Base-by-base conservation (phyloP, 2,888 invertebrate genomes). In the Mechanitis mazaeus region DNA sequence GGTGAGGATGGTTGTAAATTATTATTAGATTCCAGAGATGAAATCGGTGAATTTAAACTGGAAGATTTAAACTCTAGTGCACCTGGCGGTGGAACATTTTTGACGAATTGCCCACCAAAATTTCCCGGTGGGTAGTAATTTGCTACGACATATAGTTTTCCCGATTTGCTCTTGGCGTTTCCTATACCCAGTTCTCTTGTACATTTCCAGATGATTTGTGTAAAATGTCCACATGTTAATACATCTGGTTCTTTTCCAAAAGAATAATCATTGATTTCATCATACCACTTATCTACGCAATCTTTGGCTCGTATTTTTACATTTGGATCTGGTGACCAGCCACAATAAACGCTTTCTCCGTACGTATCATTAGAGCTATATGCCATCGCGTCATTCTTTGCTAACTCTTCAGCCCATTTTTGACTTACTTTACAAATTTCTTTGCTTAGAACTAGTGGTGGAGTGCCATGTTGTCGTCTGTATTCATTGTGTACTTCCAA, bases 81-180 rank as follows among this genome's bases (percentile, higher is more conserved):
- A 3, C 90, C 90, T 1, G 91, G 91, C 38, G 93, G 93, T 4
- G 91, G 89, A 3, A 95, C 94, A 74, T 95, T 95, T 61, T 92
- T 92, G 1, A 86, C 81, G 71, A 94, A 95, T 69, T 94, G 93
- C 0, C 94, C 94, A 54, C 93, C 91, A 71, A 92, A 94, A 76
- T 97, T 97, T 12, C 97, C 97, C 1, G 96, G 93, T 0, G 97
- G 96, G 74, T 92, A 92, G 75, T 97, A 97, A 80, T 96, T 95
- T 58, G 94, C 95, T 0, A 97, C 97, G 0, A 97, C 95, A 72
- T 95, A 95, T 1, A 95, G 92, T 78, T 95, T 94, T 1, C 95
- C 96, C 59, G 93, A 93, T 71, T 93, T 93, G 71, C 93, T 93
- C 72, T 93, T 93, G 3, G 95, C 94, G 74, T 92, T 93, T 1